These are phyloP conservation scores for Rhadinocentrus ornatus DNA, from an alignment of 2,797 vertebrate species.

Conservation along the genomic window DNA sequence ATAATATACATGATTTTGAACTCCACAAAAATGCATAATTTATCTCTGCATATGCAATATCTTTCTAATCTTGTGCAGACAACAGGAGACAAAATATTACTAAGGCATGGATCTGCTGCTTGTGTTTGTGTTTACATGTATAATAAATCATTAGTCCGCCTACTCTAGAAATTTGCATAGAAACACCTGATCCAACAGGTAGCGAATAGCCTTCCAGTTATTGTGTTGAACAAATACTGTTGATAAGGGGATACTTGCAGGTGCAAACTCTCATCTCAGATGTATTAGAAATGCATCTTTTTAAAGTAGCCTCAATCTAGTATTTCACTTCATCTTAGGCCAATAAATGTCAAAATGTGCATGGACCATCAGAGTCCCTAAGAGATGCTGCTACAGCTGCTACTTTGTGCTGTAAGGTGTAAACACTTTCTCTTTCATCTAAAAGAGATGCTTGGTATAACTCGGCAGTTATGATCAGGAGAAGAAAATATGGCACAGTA, in stretches of 20 bases:
- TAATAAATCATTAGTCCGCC: neutral
- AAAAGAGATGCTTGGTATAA: too few relatives aligned
- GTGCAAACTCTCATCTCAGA: neutral
- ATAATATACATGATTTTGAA: slow-evolving; percentile 24
- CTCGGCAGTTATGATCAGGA: too few relatives aligned
- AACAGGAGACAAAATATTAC: neutral
- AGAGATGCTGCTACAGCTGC: neutral
- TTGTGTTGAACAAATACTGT: neutral
- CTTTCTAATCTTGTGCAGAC: neutral
- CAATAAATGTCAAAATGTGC: neutral
- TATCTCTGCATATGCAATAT: slow-evolving; percentile 2
- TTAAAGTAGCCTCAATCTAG: neutral
- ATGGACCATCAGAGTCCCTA: neutral
- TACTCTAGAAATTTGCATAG: neutral
- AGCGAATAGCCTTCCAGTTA: neutral
- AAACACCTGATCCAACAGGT: neutral
- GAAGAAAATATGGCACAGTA: too few relatives aligned
- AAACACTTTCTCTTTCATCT: too few relatives aligned
- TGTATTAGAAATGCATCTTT: neutral
- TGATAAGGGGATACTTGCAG: too few relatives aligned
- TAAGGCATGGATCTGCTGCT: accelerated
- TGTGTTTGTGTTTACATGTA: accelerated
- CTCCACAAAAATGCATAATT: slow-evolving; percentile 4
- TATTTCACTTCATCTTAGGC: neutral
- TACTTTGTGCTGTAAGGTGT: neutral